Evolutionary conservation across 2,797 vertebrate species (phyloP), one percentile per base, ranked within the genome.

Genomic region (Bradypodion pumilum): DNA sequence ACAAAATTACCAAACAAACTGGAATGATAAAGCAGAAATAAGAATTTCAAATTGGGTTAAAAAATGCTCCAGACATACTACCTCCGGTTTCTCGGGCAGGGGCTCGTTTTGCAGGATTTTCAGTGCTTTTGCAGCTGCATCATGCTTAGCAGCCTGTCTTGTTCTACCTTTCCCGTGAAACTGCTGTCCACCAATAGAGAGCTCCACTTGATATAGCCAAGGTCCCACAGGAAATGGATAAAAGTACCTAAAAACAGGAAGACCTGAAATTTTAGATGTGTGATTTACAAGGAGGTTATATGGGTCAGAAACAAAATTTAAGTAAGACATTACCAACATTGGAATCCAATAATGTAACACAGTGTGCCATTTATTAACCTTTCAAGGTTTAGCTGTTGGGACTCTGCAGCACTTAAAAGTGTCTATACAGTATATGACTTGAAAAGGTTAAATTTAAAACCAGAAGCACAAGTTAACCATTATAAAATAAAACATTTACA

Each of bases 81-180:
- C 97, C 95, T 97, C 96, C 83, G 95, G 95, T 91, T 98, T 97
- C 86, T 98, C 98, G 8, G 98, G 95, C 52, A 97, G 95, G 79
- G 98, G 97, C 95, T 99, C 99, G 44, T 97, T 98, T 94, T 99
- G 98, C 92, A 99, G 96, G 86, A 96, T 95, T 96, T 98, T 98
- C 90, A 99, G 93, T 80, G 98, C 98, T 94, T 98, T 99, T 56
- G 97, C 96, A 90, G 98, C 97, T 80, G 98, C 98, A 1, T 99
- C 98, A 0, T 99, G 98, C 92, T 99, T 99, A 75, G 98, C 98
- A 83, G 98, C 95, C 94, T 99, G 98, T 89, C 98, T 96, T 40
- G 98, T 98, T 93, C 98, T 98, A 87, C 99, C 98, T 94, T 99
- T 99, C 75, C 99, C 99, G 27, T 97, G 96, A 93, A 99, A 99